Percentiles rank a stretch among this genome's conserved stretches.
Conservation (phyloP, 53 echinoderm and acorn worm genomes). For the Temnopleurus reevesii region DNA sequence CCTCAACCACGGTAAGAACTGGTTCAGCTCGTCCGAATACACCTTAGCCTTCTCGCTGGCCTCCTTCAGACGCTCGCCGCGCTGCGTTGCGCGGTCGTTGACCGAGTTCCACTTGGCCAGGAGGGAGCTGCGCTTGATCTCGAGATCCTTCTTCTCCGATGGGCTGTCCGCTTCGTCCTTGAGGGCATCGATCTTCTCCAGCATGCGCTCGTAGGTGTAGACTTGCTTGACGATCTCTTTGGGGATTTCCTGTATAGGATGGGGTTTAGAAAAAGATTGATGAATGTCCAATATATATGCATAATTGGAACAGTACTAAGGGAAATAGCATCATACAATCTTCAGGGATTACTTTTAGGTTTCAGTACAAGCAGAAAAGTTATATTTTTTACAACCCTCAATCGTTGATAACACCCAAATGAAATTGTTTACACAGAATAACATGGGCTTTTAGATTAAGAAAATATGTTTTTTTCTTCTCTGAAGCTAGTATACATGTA, state of each 20-base stretch:
- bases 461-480: no score
- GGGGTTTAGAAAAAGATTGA: not conserved
- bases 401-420: no score
- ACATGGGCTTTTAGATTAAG: no score
- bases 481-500: no score
- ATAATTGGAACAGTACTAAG: no score
- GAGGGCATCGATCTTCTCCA: slow-evolving; percentile 85
- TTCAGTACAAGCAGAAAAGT: no score
- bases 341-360: no score
- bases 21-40: slow-evolving; percentile 90
- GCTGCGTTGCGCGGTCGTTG: slow-evolving; percentile 68
- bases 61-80: slow-evolving; percentile 76
- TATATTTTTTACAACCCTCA: no score
- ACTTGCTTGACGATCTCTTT: slow-evolving; percentile 98
- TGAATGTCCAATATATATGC: no score
- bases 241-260: slow-evolving; percentile 75
- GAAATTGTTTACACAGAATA: no score
- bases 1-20: slow-evolving; percentile 94
- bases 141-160: slow-evolving; percentile 79
- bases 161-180: slow-evolving; percentile 82
- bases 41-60: slow-evolving; percentile 83
- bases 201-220: slow-evolving; percentile 93
- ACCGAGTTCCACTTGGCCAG: slow-evolving; percentile 83
- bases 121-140: slow-evolving; percentile 79
- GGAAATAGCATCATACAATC: no score